These are phyloP conservation scores for Tinamus major DNA, from an alignment of 2,797 vertebrate species.

Conservation along the genomic window DNA sequence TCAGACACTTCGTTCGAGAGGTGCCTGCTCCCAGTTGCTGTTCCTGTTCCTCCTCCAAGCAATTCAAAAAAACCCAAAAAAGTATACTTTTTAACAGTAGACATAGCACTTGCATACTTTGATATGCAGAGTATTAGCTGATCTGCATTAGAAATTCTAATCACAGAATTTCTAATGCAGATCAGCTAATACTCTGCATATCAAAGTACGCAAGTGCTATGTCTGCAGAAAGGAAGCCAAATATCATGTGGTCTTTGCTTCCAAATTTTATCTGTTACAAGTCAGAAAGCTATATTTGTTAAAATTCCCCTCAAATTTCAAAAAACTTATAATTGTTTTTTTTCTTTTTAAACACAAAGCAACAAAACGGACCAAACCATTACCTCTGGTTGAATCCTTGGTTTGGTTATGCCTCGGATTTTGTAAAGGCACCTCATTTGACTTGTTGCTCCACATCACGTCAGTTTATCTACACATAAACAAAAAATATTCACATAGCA, in stretches of 20 bases:
- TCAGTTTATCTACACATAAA: slow-evolving; percentile 80
- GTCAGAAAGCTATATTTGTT: neutral
- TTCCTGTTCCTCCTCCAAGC: neutral
- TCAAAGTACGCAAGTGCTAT: neutral
- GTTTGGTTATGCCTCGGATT: slow-evolving; percentile 74
- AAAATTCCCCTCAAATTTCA: neutral
- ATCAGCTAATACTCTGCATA: slow-evolving; percentile 28
- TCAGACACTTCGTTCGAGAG: neutral
- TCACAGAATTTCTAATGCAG: neutral
- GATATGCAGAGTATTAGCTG: slow-evolving; percentile 21
- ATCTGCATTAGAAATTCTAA: neutral
- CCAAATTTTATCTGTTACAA: neutral
- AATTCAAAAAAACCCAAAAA: neutral
- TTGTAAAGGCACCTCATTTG: slow-evolving; percentile 82
- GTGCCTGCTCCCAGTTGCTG: neutral
- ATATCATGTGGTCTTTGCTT: neutral
- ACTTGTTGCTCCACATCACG: slow-evolving; percentile 88
- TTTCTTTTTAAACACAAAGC: neutral
- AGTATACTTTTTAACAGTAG: neutral
- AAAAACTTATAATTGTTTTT: neutral
- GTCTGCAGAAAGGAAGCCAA: neutral
- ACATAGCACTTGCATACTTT: neutral
- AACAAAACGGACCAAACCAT: slow-evolving; percentile 12
- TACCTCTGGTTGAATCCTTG: slow-evolving; percentile 85
- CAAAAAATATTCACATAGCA: neutral